phyloP scores from a whole-genome alignment of 2,113 vertebrate species.

The Syngnathus typhle region DNA sequence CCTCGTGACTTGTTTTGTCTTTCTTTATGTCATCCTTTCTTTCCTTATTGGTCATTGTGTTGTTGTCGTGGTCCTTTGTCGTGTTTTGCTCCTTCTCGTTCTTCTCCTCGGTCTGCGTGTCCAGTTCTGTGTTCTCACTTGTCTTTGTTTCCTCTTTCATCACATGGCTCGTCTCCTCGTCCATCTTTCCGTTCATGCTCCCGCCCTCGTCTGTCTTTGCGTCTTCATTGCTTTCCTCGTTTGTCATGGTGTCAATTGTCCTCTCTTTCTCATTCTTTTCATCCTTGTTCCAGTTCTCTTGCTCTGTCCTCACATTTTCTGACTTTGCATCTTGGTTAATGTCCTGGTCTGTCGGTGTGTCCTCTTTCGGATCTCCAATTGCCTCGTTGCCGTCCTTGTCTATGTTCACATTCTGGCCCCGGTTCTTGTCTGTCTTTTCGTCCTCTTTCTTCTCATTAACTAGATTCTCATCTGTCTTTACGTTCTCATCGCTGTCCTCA shows the following conservation, averaged over 20 bases:
- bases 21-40: background rate
- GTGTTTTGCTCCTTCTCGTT: background rate
- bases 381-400: background rate
- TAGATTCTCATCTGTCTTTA: background rate
- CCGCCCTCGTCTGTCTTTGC: constrained; percentile 15
- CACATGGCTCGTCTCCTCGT: background rate
- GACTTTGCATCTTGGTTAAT: background rate
- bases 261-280: background rate
- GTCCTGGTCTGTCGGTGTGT: background rate
- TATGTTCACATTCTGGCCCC: background rate
- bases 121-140: background rate
- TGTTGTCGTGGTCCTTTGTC: background rate
- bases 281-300: background rate
- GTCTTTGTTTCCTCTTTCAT: background rate
- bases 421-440: background rate
- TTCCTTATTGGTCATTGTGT: background rate
- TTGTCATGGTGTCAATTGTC: background rate
- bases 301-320: background rate
- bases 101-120: background rate
- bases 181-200: constrained; percentile 44
- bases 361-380: background rate
- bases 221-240: background rate
- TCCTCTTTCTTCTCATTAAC: background rate
- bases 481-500: background rate
- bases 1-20: background rate